A percentile compares a stretch with the other conserved stretches of the same genome.
These are phyloP conservation scores for Campaea margaritaria DNA, from an alignment of 2,888 invertebrate genomes.

Conservation along the genomic window DNA sequence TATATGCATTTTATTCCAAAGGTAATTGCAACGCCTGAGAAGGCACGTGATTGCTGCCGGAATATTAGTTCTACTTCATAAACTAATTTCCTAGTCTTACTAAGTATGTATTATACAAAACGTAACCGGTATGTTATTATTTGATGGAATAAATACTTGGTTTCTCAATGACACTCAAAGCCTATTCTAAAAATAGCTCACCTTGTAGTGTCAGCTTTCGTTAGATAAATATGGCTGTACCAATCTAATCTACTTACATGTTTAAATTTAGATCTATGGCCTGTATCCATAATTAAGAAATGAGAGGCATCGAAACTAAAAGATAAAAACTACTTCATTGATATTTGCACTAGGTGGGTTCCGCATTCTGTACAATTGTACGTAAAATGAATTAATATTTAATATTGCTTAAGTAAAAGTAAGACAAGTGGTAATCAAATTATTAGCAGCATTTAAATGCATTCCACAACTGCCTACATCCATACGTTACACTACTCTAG, in stretches of 20 bases:
- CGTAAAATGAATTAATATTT: too few relatives aligned
- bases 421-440: too few relatives aligned
- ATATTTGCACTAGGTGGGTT: not conserved
- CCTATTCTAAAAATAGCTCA: slow-evolving; percentile 27
- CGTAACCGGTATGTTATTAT: slow-evolving; percentile 13
- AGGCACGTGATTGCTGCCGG: slow-evolving; percentile 9
- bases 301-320: slow-evolving; percentile 7
- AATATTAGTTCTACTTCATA: slow-evolving; percentile 10
- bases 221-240: slow-evolving; percentile 4
- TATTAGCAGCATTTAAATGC: too few relatives aligned
- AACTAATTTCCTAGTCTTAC: slow-evolving; percentile 14
- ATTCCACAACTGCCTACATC: too few relatives aligned
- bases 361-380: not conserved
- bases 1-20: not conserved
- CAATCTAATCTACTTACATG: slow-evolving; percentile 19
- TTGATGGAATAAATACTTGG: slow-evolving; percentile 2
- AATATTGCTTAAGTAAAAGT: too few relatives aligned
- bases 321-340: not conserved
- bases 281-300: not conserved
- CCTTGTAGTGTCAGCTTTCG: slow-evolving; percentile 26
- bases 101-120: too few relatives aligned
- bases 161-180: slow-evolving; percentile 14
- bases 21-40: slow-evolving; percentile 9
- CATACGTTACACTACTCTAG: too few relatives aligned
- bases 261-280: slow-evolving; percentile 8